Conservation (phyloP, 2,888 invertebrate species). For the Ceramica pisi region DNA sequence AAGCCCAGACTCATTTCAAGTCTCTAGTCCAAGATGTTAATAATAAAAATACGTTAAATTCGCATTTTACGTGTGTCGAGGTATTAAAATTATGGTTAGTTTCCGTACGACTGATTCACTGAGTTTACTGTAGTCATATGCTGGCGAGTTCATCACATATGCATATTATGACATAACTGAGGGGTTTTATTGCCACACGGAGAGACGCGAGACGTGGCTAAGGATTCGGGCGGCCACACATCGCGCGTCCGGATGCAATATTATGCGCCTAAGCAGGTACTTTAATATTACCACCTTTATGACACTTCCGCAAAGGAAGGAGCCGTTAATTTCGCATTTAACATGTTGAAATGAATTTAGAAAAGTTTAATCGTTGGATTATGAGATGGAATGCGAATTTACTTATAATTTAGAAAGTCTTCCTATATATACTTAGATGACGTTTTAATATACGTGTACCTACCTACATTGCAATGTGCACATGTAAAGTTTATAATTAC, state of each 20-base stretch:
- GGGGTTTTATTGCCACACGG: constrained; percentile 85
- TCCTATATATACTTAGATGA: neutral
- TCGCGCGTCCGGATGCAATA: constrained; percentile 70
- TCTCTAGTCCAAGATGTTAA: constrained; percentile 43
- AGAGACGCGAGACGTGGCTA: constrained; percentile 85
- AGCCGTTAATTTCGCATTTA: constrained; percentile 77
- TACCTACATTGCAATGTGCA: too few relatives aligned
- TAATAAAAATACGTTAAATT: constrained; percentile 62
- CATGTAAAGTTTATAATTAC: neutral
- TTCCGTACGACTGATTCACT: constrained; percentile 75
- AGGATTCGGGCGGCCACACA: constrained; percentile 77
- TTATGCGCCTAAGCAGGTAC: constrained; percentile 78
- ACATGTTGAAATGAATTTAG: constrained; percentile 59
- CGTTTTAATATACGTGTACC: too few relatives aligned
- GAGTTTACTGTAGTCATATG: constrained; percentile 79
- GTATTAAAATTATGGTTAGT: constrained; percentile 68
- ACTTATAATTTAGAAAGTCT: neutral
- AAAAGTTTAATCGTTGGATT: constrained; percentile 35
- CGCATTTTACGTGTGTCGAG: constrained; percentile 62
- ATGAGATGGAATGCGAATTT: neutral
- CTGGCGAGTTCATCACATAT: constrained; percentile 83
- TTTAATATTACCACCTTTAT: constrained; percentile 84
- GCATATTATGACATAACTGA: constrained; percentile 86
- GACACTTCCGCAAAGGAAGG: constrained; percentile 72
- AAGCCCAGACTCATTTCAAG: constrained; percentile 24